A percentile compares a stretch with the other conserved stretches of the same genome.
phyloP scores from a whole-genome alignment of 2,113 vertebrate species.

The Eurystomus gularis region DNA sequence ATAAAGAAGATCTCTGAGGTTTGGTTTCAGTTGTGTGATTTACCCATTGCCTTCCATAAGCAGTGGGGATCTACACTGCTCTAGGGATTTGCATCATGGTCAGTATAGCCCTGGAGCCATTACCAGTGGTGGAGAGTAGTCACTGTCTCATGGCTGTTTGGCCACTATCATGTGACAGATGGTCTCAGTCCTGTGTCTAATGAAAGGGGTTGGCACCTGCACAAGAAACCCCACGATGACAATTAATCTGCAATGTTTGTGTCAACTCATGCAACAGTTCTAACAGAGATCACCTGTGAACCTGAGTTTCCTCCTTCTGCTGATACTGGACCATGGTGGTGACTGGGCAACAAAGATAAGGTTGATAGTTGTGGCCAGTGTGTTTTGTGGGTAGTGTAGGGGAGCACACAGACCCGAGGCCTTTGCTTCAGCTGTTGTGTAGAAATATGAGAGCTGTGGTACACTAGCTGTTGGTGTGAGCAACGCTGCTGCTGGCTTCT shows the following conservation, averaged over 20 bases:
- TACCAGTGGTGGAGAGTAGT: neutral
- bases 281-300: neutral
- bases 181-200: neutral
- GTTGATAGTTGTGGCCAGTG: neutral
- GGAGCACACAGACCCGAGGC: neutral
- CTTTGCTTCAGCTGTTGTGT: neutral
- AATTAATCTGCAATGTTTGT: neutral
- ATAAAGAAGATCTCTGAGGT: neutral
- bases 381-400: neutral
- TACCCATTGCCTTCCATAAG: neutral
- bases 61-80: rapidly evolving
- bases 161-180: neutral
- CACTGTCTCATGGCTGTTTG: neutral
- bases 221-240: neutral
- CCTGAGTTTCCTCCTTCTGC: neutral
- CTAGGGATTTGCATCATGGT: neutral
- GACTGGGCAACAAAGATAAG: neutral
- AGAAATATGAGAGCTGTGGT: neutral
- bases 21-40: neutral
- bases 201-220: neutral
- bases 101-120: neutral
- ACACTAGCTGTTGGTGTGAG: neutral
- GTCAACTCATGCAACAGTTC: neutral
- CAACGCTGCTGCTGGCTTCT: neutral
- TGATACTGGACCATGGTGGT: rapidly evolving